phyloP scores from a whole-genome alignment of 1,140 invertebrate genomes.

The Drosophila ogumai region DNA sequence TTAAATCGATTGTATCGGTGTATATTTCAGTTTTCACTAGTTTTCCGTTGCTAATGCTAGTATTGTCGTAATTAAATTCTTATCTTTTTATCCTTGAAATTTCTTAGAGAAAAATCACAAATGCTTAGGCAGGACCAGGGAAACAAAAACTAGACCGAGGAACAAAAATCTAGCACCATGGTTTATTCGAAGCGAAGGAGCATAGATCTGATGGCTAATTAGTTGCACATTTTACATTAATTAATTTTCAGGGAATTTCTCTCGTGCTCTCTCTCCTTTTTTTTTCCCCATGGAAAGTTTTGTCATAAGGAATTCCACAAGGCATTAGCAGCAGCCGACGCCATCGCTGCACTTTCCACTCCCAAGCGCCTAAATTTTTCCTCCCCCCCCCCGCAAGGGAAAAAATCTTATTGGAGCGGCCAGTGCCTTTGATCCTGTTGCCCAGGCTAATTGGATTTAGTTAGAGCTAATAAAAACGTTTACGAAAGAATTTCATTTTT shows the following conservation, averaged over 20 bases:
- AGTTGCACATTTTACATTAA: conserved; percentile 83
- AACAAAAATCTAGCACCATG: background rate
- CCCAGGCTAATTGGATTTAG: conserved; percentile 72
- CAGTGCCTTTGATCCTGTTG: conserved; percentile 65
- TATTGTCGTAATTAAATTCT: no score
- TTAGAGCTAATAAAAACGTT: conserved; percentile 78
- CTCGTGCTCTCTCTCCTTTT: conserved; percentile 2
- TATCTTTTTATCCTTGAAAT: no score
- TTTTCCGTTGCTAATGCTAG: background rate
- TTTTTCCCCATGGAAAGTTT: conserved; percentile 45
- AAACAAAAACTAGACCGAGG: background rate
- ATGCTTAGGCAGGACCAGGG: no score
- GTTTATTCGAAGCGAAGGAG: background rate
- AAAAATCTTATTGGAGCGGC: conserved; percentile 8
- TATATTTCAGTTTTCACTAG: no score
- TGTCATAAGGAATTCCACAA: conserved; percentile 58
- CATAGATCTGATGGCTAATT: conserved; percentile 59
- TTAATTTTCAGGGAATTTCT: conserved; percentile 75
- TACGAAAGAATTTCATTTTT: conserved; percentile 76
- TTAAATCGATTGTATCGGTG: background rate
- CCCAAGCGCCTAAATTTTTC: background rate
- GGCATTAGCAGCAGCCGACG: conserved; percentile 64
- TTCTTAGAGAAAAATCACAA: background rate
- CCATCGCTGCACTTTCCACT: conserved; percentile 56
- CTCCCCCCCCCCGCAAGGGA: no score